Conservation (phyloP, 2,888 invertebrate species). For the Tiliacea aurago region DNA sequence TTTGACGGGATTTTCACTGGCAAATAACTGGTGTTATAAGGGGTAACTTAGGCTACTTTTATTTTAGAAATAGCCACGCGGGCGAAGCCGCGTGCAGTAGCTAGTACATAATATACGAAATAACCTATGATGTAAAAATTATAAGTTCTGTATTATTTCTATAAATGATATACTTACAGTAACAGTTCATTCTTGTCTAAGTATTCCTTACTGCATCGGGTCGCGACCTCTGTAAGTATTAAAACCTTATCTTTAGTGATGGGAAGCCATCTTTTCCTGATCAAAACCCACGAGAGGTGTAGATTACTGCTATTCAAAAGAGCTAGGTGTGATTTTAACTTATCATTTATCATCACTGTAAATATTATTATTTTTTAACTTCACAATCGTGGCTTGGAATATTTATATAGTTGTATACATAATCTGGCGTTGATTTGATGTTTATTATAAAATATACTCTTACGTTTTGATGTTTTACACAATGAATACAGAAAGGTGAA, state of each 20-base stretch:
- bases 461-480: constrained; percentile 46
- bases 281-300: constrained; percentile 32
- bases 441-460: constrained; percentile 54
- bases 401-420: constrained; percentile 11
- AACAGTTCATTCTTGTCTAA: constrained; percentile 39
- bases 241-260: constrained; percentile 51
- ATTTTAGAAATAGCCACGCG: too few species aligned
- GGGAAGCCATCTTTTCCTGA: constrained; percentile 50
- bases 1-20: too few species aligned
- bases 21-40: too few species aligned
- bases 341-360: constrained; percentile 53
- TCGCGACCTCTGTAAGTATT: constrained; percentile 46
- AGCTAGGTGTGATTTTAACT: constrained; percentile 55
- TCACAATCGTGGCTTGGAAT: constrained; percentile 30
- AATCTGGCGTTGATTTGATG: constrained; percentile 42
- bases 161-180: constrained; percentile 32
- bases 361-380: constrained; percentile 50
- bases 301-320: constrained; percentile 54
- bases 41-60: too few species aligned
- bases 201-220: constrained; percentile 23
- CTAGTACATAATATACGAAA: background rate
- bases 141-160: constrained; percentile 2
- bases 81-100: too few species aligned
- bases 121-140: background rate
- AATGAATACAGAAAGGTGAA: constrained; percentile 40